Evolutionary conservation across 2,113 vertebrate species (phyloP).

Genomic region (Chascanopsetta lugubris): DNA sequence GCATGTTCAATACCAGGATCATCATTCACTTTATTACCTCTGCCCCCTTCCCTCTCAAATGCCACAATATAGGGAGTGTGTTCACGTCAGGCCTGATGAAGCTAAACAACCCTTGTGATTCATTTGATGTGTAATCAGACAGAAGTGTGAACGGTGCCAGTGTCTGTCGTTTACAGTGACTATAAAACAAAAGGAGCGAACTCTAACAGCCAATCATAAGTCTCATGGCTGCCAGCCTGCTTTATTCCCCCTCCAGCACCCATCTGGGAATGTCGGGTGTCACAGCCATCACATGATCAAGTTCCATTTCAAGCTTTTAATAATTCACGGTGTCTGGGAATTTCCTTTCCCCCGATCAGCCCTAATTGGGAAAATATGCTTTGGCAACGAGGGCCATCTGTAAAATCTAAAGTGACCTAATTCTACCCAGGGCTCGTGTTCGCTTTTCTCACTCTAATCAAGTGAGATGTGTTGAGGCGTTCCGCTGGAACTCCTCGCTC

Average conservation of each 20-base stretch:
- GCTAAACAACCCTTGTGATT: not conserved
- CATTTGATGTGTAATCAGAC: not conserved
- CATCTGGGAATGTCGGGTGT: constrained; percentile 59
- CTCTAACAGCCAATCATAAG: constrained; percentile 51
- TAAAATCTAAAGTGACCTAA: constrained; percentile 70
- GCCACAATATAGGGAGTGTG: no score
- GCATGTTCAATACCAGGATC: no score
- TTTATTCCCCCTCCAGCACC: constrained; percentile 2
- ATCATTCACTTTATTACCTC: no score
- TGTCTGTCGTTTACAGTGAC: constrained; percentile 23
- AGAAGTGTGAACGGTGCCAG: not conserved
- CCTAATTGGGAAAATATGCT: constrained; percentile 79
- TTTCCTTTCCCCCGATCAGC: constrained; percentile 70
- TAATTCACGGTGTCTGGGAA: constrained; percentile 78
- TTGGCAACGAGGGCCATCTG: constrained; percentile 72
- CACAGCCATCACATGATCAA: constrained; percentile 60
- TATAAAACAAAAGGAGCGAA: constrained; percentile 57
- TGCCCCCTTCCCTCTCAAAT: no score
- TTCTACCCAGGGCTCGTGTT: constrained; percentile 56
- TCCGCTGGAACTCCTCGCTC: constrained; percentile 19
- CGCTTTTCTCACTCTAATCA: constrained; percentile 70
- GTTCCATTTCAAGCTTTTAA: constrained; percentile 76
- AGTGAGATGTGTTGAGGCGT: constrained; percentile 45
- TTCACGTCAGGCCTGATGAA: no score
- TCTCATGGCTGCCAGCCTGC: constrained; percentile 6